Conservation (phyloP, 1,140 invertebrate genomes). For the Drosophila aff. region DNA sequence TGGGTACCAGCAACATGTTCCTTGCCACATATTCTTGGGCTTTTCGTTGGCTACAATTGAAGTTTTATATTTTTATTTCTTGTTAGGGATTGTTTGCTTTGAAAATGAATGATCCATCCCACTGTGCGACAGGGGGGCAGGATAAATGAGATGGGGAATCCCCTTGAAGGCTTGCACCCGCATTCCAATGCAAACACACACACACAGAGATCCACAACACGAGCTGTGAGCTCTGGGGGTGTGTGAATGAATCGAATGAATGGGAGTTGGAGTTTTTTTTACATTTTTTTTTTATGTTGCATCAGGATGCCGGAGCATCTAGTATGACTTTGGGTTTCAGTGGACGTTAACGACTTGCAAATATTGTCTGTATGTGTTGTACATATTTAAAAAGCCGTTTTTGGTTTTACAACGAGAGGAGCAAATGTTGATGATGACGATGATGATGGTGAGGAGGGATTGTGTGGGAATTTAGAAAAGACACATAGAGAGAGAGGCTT, state of each 20-base stretch:
- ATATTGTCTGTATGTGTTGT: constrained; percentile 61
- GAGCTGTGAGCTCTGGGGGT: constrained; percentile 15
- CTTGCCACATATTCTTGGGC: background rate
- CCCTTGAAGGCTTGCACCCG: constrained; percentile 48
- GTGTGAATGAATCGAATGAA: constrained; percentile 57
- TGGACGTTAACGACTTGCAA: constrained; percentile 69
- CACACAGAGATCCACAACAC: background rate
- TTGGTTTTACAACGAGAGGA: constrained; percentile 27
- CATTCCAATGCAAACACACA: constrained; percentile 51
- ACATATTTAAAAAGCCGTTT: constrained; percentile 63
- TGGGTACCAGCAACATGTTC: background rate
- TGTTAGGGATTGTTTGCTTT: background rate
- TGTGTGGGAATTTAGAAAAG: constrained; percentile 27
- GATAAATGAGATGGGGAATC: constrained; percentile 3
- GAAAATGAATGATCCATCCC: background rate
- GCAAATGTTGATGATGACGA: background rate
- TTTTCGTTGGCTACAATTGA: background rate
- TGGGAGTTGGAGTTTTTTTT: constrained; percentile 40
- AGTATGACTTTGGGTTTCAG: constrained; percentile 21
- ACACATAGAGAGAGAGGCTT: background rate
- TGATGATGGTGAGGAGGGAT: constrained; percentile 10
- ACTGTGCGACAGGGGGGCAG: constrained; percentile 25
- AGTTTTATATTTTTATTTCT: background rate
- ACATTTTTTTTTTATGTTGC: constrained; percentile 25
- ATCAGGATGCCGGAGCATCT: constrained; percentile 34